Evolutionary conservation across 2,113 vertebrate species (phyloP).

Genomic region (Hemicordylus capensis): DNA sequence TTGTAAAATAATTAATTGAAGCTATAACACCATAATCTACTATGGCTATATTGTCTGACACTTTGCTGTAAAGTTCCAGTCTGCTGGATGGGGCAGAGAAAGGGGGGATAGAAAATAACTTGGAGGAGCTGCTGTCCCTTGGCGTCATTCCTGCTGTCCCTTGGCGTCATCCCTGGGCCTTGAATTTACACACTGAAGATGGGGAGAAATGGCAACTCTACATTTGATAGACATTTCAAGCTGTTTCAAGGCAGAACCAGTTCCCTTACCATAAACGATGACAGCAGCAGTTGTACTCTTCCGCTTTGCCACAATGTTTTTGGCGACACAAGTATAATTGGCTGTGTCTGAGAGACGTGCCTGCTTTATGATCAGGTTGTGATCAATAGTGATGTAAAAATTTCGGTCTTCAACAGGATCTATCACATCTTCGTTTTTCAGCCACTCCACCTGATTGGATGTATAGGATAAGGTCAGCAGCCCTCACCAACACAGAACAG

Average conservation of each 20-base stretch:
- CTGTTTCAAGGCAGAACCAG: rapidly evolving
- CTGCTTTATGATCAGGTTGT: constrained; percentile 97
- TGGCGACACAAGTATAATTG: constrained; percentile 95
- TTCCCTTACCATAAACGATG: constrained; percentile 90
- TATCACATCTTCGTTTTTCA: constrained; percentile 93
- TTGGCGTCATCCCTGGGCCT: too few relatives aligned
- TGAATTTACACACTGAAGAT: too few relatives aligned
- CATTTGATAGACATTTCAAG: background rate
- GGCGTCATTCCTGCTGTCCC: too few relatives aligned
- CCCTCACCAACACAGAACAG: background rate
- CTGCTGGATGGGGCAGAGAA: too few relatives aligned
- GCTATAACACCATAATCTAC: too few relatives aligned
- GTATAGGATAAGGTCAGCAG: background rate
- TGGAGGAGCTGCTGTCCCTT: too few relatives aligned
- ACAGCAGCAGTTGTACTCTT: constrained; percentile 92
- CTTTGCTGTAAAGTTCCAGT: too few relatives aligned
- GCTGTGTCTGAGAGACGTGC: constrained; percentile 93
- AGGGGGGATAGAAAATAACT: too few relatives aligned
- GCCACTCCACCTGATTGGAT: constrained; percentile 88
- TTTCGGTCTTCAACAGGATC: constrained; percentile 92
- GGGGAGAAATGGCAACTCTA: background rate
- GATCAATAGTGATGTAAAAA: constrained; percentile 96
- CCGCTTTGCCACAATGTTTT: constrained; percentile 94
- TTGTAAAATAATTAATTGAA: too few relatives aligned
- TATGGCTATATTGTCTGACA: too few relatives aligned